Base-by-base conservation (phyloP, 1,140 invertebrate species). In the Dreissena rostriformis region DNA sequence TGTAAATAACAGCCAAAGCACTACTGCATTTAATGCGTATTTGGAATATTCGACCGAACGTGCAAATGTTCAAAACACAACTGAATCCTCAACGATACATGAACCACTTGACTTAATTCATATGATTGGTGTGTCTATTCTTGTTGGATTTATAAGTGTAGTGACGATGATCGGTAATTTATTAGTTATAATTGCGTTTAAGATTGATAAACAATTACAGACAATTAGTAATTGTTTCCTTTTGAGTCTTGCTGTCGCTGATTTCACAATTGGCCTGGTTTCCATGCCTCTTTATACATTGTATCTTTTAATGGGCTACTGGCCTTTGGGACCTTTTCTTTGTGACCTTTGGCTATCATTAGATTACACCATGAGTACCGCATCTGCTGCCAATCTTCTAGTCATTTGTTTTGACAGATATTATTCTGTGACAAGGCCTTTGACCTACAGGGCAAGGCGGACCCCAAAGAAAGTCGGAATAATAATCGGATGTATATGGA, bases 201-300 rank as follows among this genome's bases (percentile, higher is more conserved):
- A 97, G 94, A 84, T 99, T 94, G 98, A 99, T 95, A 99, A 98
- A 91, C 97, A 99, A 91, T 95, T 99, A 53, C 98, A 99, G 94
- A 99, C 98, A 39, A 99, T 99, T 89, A 98, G 97, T 94, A 99
- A 99, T 93, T 99, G 99, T 93, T 99, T 99, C 94, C 95, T 99
- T 14, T 97, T 95, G 87, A 94, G 91, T 84, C 83, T 93, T 14
- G 93, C 93, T 24, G 92, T 93, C 2, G 92, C 93, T 2, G 93
- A 93, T 80, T 87, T 93, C 53, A 87, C 90, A 0, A 93, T 93
- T 24, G 93, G 92, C 0, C 66, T 93, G 4, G 85, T 93, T 0
- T 93, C 92, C 24, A 93, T 93, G 92, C 93, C 93, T 19, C 75
- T 93, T 4, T 94, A 91, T 79, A 92, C 93, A 0, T 84, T 93